phyloP scores from a whole-genome alignment of 1,140 invertebrate genomes.

The Lutraria rhynchaena region DNA sequence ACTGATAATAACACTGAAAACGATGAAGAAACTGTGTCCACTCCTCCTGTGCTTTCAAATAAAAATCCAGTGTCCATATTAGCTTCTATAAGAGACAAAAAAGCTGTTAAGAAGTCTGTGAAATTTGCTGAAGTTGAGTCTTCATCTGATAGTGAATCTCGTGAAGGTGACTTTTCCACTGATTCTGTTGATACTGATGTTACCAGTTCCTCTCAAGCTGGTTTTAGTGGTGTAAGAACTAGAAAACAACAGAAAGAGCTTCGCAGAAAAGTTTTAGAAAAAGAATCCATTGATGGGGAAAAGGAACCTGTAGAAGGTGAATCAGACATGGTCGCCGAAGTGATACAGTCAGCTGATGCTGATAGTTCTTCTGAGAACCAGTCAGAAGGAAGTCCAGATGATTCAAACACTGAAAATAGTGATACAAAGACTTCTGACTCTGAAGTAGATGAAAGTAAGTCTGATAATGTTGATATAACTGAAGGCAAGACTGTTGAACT shows the following conservation, averaged over 20 bases:
- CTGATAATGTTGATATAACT: not conserved
- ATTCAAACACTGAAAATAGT: constrained; percentile 15
- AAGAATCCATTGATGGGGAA: not conserved
- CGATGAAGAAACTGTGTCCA: constrained; percentile 45
- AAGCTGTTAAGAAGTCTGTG: constrained; percentile 72
- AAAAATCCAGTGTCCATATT: constrained; percentile 70
- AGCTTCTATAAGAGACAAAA: constrained; percentile 63
- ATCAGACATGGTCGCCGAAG: constrained; percentile 4
- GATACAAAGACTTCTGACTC: not conserved
- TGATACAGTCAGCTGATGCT: constrained; percentile 53
- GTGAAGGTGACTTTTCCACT: constrained; percentile 57
- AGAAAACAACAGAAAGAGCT: constrained; percentile 23
- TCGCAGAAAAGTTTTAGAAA: constrained; percentile 56
- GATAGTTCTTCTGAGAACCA: constrained; percentile 42
- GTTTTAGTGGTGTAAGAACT: not conserved
- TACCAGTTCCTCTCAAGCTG: constrained; percentile 48
- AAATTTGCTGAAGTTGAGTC: constrained; percentile 76
- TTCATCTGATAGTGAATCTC: constrained; percentile 74
- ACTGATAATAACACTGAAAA: constrained; percentile 57
- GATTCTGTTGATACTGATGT: constrained; percentile 42
- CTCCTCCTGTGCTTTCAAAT: constrained; percentile 48
- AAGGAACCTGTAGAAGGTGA: constrained; percentile 3
- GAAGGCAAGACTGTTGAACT: constrained; percentile 31
- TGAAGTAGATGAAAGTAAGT: constrained; percentile 4
- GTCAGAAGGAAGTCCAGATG: constrained; percentile 26